Conservation (phyloP, 2,113 vertebrate species). For the Zapornia atra region DNA sequence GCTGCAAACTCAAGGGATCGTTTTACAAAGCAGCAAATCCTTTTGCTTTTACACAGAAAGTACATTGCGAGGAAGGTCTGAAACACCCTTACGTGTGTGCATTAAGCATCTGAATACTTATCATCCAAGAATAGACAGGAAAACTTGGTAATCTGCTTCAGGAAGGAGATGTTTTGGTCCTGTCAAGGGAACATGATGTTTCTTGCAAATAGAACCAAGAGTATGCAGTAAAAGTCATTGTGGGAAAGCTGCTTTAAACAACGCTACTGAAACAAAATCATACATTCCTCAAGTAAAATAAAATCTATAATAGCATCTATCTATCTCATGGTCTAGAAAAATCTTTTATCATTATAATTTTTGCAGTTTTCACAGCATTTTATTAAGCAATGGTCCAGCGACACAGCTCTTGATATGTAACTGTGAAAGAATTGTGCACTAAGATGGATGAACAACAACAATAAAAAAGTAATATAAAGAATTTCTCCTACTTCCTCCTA, state of each 20-base stretch:
- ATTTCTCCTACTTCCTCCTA: not conserved
- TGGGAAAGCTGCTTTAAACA: not conserved
- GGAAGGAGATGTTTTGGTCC: not conserved
- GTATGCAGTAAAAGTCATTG: not conserved
- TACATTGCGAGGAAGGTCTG: not conserved
- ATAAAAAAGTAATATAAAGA: not conserved
- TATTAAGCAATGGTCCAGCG: not conserved
- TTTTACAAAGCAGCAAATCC: not conserved
- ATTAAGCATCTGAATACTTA: not conserved
- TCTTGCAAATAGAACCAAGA: not conserved
- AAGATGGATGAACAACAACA: not conserved
- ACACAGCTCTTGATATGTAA: not conserved
- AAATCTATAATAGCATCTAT: not conserved
- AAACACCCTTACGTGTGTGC: not conserved
- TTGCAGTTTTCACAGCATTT: not conserved
- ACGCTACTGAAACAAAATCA: not conserved
- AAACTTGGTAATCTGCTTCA: not conserved
- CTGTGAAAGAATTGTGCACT: not conserved
- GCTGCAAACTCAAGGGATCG: not conserved
- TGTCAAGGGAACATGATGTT: not conserved
- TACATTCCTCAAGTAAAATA: not conserved
- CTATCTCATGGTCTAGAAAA: not conserved
- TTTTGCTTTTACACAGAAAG: not conserved
- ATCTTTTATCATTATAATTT: not conserved
- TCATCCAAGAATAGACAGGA: not conserved